Conservation (phyloP, 1,140 invertebrate genomes). For the Formica exsecta region DNA sequence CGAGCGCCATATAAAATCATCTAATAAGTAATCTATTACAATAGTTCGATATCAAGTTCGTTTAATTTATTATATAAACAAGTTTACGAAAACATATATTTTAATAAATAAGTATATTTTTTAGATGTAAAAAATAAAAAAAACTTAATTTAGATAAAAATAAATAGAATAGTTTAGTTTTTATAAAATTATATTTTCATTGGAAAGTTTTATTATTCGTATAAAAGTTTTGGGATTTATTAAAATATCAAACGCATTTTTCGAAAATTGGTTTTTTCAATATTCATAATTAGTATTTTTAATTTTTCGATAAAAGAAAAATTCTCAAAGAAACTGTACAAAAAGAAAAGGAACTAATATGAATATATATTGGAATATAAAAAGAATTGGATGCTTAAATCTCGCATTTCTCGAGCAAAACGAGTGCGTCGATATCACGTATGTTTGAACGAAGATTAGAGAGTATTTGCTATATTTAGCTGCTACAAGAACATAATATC, state of each 20-base stretch:
- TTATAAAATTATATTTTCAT: too few species aligned
- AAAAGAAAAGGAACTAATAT: too few species aligned
- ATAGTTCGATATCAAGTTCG: slow-evolving; percentile 27
- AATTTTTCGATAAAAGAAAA: background rate
- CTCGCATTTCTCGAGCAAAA: slow-evolving; percentile 35
- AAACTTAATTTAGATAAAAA: background rate
- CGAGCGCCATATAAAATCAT: background rate
- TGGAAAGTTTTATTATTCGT: too few species aligned
- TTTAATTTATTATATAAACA: too few species aligned
- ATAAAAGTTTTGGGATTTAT: background rate
- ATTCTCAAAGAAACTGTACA: background rate
- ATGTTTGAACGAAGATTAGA: slow-evolving; percentile 64
- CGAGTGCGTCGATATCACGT: slow-evolving; percentile 31
- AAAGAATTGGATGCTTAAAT: background rate
- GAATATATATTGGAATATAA: too few species aligned
- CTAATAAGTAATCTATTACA: background rate
- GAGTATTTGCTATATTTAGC: slow-evolving; percentile 76
- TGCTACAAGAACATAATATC: slow-evolving; percentile 71
- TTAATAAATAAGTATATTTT: too few species aligned
- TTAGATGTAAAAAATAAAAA: too few species aligned
- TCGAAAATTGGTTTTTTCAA: background rate
- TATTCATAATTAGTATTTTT: background rate
- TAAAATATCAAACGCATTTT: too few species aligned
- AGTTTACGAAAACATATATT: too few species aligned
- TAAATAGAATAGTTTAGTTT: background rate